phyloP scores from a whole-genome alignment of 1,140 invertebrate species.

The Diabrotica virgifera region DNA sequence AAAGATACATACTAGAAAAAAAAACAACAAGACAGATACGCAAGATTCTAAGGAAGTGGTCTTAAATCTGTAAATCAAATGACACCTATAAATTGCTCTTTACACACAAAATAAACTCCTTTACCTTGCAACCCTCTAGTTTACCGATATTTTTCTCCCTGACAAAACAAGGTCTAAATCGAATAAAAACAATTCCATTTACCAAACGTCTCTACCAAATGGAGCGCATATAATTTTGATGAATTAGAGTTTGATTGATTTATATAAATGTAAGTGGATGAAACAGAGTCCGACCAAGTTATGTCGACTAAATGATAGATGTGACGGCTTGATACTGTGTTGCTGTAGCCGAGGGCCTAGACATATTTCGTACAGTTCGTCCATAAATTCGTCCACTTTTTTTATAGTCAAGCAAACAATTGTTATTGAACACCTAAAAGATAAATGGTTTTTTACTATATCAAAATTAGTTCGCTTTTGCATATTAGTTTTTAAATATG shows the following conservation, averaged over 20 bases:
- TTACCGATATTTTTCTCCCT: slow-evolving; percentile 12
- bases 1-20: too few relatives aligned
- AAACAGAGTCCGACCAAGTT: slow-evolving; percentile 23
- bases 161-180: slow-evolving; percentile 17
- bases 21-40: too few relatives aligned
- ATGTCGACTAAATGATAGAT: slow-evolving; percentile 27
- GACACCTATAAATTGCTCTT: not conserved
- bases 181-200: slow-evolving; percentile 16
- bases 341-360: too few relatives aligned
- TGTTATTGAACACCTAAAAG: too few relatives aligned
- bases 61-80: not conserved
- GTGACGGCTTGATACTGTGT: slow-evolving; percentile 17
- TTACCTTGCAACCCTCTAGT: not conserved
- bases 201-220: slow-evolving; percentile 4
- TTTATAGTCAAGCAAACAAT: too few relatives aligned
- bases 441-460: too few relatives aligned
- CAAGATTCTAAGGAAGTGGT: too few relatives aligned
- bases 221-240: slow-evolving; percentile 32
- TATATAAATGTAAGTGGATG: slow-evolving; percentile 34
- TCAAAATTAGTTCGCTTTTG: too few relatives aligned
- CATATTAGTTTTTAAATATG: too few relatives aligned
- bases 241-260: slow-evolving; percentile 34
- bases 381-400: too few relatives aligned
- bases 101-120: not conserved
- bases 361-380: too few relatives aligned